Base-by-base conservation (phyloP, 2,888 invertebrate species). In the Azorinus chamasolen region DNA sequence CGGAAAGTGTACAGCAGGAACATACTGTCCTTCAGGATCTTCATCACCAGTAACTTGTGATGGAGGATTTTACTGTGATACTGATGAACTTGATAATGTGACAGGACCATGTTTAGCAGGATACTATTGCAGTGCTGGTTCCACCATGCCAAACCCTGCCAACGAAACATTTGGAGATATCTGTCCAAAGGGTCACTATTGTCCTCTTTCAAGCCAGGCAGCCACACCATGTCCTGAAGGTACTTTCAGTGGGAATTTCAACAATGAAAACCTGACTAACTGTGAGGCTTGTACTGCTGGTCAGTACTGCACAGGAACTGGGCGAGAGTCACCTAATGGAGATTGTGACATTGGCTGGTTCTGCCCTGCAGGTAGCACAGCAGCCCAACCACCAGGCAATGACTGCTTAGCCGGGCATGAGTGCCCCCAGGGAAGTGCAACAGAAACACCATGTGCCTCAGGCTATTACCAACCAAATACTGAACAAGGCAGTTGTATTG, bases 151-250 rank as follows among this genome's bases (percentile, higher is more conserved):
- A 20, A 90, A 90, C 62, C 92, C 92, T 5, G 88, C 90, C 18
- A 89, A 89, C 83, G 91, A 91, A 48, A 87, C 89, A 6, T 91
- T 88, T 64, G 91, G 91, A 25, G 91, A 91, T 66, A 85, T 91
- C 43, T 92, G 92, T 78, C 91, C 91, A 0, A 87, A 89, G 65
- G 92, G 92, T 20, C 88, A 90, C 68, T 92, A 90, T 73, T 92
- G 92, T 74, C 91, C 90, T 14, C 55, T 68, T 16, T 90, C 85
- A 4, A 91, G 90, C 54, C 63, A 86, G 5, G 75, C 82, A 20
- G 85, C 92, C 4, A 81, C 79, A 27, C 72, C 91, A n/a, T 92
- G 92, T 55, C 78, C 80, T 25, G 89, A 88, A 27, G 91, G 92
- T 24, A 85, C 85, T 6, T 92, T 79, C 72, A 89, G 80, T 54